phyloP scores from a whole-genome alignment of 1,140 invertebrate genomes.

The Pogonus chalceus region DNA sequence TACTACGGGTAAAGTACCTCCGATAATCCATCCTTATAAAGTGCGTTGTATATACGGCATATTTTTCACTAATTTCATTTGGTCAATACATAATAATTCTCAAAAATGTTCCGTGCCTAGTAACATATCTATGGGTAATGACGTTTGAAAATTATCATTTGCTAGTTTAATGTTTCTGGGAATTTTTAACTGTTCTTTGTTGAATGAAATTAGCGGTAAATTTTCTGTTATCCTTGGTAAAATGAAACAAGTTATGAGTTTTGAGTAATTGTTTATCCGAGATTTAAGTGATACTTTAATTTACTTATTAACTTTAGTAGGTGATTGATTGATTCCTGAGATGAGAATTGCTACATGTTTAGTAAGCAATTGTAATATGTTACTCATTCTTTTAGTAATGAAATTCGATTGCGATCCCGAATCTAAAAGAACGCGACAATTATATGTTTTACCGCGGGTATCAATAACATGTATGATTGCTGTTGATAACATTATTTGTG shows the following conservation, averaged over 20 bases:
- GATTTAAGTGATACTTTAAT: too few relatives aligned
- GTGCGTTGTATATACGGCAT: constrained; percentile 6
- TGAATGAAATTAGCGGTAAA: constrained; percentile 13
- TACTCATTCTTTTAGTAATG: constrained; percentile 11
- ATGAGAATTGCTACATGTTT: too few relatives aligned
- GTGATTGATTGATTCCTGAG: too few relatives aligned
- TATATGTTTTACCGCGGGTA: constrained; percentile 3
- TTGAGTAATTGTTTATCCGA: too few relatives aligned
- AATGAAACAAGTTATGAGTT: constrained; percentile 12
- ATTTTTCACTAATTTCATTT: constrained; percentile 3
- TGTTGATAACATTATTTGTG: constrained; percentile 15
- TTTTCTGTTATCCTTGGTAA: constrained; percentile 13
- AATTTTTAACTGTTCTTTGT: constrained; percentile 14
- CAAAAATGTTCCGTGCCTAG: constrained; percentile 6
- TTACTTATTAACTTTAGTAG: too few relatives aligned
- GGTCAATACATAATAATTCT: constrained; percentile 8
- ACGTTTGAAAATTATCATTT: constrained; percentile 4
- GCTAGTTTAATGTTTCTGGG: constrained; percentile 12
- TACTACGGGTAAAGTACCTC: too few relatives aligned
- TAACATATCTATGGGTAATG: constrained; percentile 11
- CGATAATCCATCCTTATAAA: constrained; percentile 8
- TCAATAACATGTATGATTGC: constrained; percentile 17
- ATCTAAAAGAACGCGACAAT: constrained; percentile 16
- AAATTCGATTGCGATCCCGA: constrained; percentile 20
- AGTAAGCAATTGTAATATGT: too few relatives aligned